Evolutionary conservation across 53 echinoderm and acorn worm genomes (phyloP), one percentile per base, ranked within the genome.

Genomic region (Echinometra lucunter): DNA sequence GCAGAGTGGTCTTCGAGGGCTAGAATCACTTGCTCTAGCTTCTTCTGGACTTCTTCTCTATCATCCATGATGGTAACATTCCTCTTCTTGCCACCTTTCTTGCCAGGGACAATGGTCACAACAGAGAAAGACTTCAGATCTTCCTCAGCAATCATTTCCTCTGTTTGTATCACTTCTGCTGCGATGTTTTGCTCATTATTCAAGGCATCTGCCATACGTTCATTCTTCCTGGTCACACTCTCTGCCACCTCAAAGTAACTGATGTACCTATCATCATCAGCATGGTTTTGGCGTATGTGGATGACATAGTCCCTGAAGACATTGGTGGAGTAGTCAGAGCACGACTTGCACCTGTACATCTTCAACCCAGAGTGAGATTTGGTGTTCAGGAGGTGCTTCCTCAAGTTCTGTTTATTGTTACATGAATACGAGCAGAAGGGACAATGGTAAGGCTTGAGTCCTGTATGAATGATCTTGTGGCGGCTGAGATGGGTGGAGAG

Each of bases 401-500:
- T 95, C 35, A 98, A 82, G 45, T 98, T 98, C 78, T 98, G 97
- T 66, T 98, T 97, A 63, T 96, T 96, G 92, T 97, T 97, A 87
- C 98, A 95, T 8, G 96, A 95, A 89, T 98, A 98, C 25, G 82
- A 89, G 58, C 99, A 98, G 87, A 98, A 96, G 30, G 99, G 99
- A 67, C 99, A 98, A 63, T 97, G 97, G 90, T 96, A 98, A 3
- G 97, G 99, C 91, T 98, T 98, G 16, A 69, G 94, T 2, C 97
- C 97, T 25, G 97, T 97, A 85, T 98, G 99, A 34, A 97, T 90
- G 17, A 95, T 96, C 91, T 97, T 97, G 92, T 98, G 99, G 23
- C 99, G 95, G 1, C 92, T 95, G 58, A 98, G 95, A 60, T 98
- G 97, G 23, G 97, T 96, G 27, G 96, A 96, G 34, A 96, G 95